These are phyloP conservation scores for Syngnathus scovelli DNA, from an alignment of 2,113 vertebrate species.

Conservation along the genomic window DNA sequence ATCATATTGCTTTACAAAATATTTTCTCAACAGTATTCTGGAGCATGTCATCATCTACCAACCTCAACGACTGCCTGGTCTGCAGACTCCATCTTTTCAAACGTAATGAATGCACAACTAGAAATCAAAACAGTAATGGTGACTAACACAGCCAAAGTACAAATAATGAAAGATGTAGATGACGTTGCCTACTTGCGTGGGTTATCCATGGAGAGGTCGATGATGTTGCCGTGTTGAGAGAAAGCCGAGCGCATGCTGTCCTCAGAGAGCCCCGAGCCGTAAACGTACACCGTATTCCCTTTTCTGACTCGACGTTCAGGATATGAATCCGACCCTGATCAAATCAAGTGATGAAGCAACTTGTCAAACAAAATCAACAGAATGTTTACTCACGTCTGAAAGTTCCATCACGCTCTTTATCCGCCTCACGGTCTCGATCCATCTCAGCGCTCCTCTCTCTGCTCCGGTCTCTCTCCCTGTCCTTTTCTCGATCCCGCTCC, in stretches of 20 bases:
- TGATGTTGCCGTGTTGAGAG: slow-evolving; percentile 82
- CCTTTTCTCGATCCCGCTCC: slow-evolving; percentile 48
- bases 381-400: slow-evolving; percentile 73
- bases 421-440: slow-evolving; percentile 40
- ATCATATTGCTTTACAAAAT: neutral
- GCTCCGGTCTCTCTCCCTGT: neutral
- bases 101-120: slow-evolving; percentile 90
- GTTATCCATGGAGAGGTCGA: slow-evolving; percentile 87
- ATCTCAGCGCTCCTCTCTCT: slow-evolving; percentile 35
- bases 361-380: neutral
- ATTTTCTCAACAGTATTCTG: neutral
- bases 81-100: slow-evolving; percentile 90
- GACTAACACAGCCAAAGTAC: neutral
- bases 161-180: neutral
- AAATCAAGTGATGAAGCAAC: neutral
- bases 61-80: slow-evolving; percentile 88
- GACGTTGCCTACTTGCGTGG: slow-evolving; percentile 76
- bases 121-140: slow-evolving; percentile 9
- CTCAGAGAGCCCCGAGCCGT: slow-evolving; percentile 79
- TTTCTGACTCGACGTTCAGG: slow-evolving; percentile 81
- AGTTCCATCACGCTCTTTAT: slow-evolving; percentile 55
- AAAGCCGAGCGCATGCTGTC: slow-evolving; percentile 79
- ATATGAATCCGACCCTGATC: slow-evolving; percentile 80
- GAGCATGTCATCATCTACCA: slow-evolving; percentile 14
- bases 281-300: slow-evolving; percentile 87